Base-by-base conservation (phyloP, 2,797 vertebrate genomes). In the Calcarius lapponicus region DNA sequence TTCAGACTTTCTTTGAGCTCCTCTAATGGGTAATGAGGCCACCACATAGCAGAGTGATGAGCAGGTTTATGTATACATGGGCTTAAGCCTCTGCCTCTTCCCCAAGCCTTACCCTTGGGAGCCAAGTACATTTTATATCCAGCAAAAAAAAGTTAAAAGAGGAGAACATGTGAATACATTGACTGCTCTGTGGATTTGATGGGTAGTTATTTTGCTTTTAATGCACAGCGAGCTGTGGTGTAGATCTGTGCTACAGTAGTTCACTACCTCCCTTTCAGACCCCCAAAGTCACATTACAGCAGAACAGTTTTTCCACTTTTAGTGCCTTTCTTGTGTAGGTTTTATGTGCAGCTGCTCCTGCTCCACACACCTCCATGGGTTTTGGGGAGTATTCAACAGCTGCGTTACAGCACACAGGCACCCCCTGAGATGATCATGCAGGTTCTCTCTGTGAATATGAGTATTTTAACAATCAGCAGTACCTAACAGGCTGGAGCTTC, bases 51-150 rank as follows among this genome's bases (percentile, higher is more conserved):
- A 69, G 61, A 80, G 9, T 28, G 70, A 80, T 56, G 53, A 81
- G n/a, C 6, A 4, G 16, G 26, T 2, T 58, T 69, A 80, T 0
- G 0, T 14, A 47, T 28, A 66, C 21, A 56, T 9, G 32, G 26
- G 19, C 36, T 90, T 83, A 58, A 65, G 10, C 13, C 50, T 42
- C 51, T 81, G 70, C n/a, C 36, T 76, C 62, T 80, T 74, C 25
- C 57, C 42, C 20, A 40, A 22, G 7, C 32, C 16, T 38, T 66
- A 61, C 26, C 10, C 40, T 72, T 0, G 0, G 14, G 17, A 42
- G 8, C 10, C 54, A 66, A 92, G 48, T 31, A 36, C 16, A 24
- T 57, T 85, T 82, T 71, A 6, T 80, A 70, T 32, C 32, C 76
- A 87, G 13, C 2, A 58, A 67, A 80, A 80, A 48, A 56, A 34